Percentiles rank a stretch among this genome's conserved stretches.
Conservation (phyloP, 1,140 invertebrate genomes). For the Drosophila insularis region DNA sequence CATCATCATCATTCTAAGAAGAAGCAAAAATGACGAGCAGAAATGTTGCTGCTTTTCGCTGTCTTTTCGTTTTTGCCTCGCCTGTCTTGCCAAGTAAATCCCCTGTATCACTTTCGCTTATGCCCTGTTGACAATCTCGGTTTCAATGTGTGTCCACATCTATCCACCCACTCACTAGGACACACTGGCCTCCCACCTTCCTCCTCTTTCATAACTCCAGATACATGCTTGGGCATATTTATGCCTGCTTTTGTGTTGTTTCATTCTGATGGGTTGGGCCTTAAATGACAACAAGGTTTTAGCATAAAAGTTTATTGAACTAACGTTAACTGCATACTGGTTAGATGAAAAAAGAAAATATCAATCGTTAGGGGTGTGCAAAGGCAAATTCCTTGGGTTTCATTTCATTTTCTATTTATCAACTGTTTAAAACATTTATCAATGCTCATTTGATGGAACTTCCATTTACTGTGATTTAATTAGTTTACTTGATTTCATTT, state of each 20-base stretch:
- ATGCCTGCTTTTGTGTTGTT: conserved; percentile 45
- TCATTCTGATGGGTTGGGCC: conserved; percentile 3
- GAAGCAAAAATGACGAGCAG: conserved; percentile 32
- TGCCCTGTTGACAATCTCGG: conserved; percentile 78
- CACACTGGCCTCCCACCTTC: background rate
- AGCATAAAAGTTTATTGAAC: conserved; percentile 81
- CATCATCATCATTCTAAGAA: conserved; percentile 40
- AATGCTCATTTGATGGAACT: conserved; percentile 11
- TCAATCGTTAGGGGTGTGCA: background rate
- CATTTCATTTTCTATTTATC: background rate
- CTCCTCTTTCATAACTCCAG: conserved; percentile 38
- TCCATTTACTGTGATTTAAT: conserved; percentile 36
- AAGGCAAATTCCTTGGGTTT: background rate
- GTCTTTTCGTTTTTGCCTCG: conserved; percentile 40
- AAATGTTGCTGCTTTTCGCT: conserved; percentile 26
- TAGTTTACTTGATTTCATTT: conserved; percentile 42
- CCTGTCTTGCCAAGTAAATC: conserved; percentile 61
- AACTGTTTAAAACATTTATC: background rate
- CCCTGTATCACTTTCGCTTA: conserved; percentile 79
- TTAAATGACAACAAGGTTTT: conserved; percentile 67
- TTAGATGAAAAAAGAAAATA: conserved; percentile 17
- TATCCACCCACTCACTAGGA: background rate
- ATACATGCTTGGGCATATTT: conserved; percentile 70
- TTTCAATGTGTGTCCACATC: conserved; percentile 67
- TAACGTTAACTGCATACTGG: conserved; percentile 42